Evolutionary conservation across 2,888 invertebrate genomes (phyloP), one percentile per base, ranked within the genome.

Genomic region (Theretra japonica): DNA sequence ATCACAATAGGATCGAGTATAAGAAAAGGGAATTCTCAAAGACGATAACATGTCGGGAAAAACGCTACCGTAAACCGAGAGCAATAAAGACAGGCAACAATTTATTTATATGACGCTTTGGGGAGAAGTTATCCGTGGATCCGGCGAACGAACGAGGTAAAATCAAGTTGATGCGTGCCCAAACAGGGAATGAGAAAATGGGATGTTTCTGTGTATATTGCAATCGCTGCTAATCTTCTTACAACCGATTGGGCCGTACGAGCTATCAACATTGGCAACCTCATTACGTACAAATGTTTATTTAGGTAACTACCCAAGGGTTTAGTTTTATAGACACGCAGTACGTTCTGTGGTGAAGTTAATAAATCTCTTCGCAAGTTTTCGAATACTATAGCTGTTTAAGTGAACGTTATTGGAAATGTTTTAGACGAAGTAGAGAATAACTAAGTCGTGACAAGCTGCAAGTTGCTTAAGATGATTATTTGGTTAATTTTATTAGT

Each of bases 51-150:
- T 83, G 84, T 83, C 84, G 86, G 86, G 90, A 91, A 91, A 91
- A 93, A 91, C 86, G 88, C 83, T 88, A 84, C 88, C 86, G 89
- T 89, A 89, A 91, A 91, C 90, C 88, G 86, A 86, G 85, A 78
- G 92, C 89, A 92, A 93, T 93, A 93, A 94, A 93, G 92, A 90
- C 91, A 88, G 89, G 86, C 92, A 89, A 94, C 94, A 94, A 94
- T 94, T 94, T 94, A 94, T 94, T 94, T 94, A 93, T 94, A 94
- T 93, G 93, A 92, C 89, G 90, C 93, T 90, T 91, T 82, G 82
- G 94, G 94, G 94, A 92, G 90, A 91, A 91, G 88, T 94, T 93
- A 91, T 86, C 91, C 89, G 82, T 86, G 84, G 88, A 90, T 85
- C 88, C 83, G 84, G 84, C 83, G 84, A 83, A 86, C 81, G 88